Base-by-base conservation (phyloP, 2,113 vertebrate species). In the Sapajus apella region DNA sequence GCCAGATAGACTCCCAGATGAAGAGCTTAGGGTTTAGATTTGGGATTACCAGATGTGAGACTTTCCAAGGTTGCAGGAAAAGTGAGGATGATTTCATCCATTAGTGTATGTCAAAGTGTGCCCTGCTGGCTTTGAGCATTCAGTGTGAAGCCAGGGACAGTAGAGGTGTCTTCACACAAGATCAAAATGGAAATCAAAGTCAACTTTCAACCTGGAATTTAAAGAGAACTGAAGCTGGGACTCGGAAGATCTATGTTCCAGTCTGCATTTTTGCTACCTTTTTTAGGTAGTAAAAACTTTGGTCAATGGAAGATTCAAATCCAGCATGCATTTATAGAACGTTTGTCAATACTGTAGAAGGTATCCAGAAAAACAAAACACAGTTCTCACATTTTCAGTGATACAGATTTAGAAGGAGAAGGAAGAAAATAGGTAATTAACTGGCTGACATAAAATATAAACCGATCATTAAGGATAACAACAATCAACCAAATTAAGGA, bases 1-100 rank as follows among this genome's bases (percentile, higher is more conserved):
- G 27, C 96, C 89, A 96, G 79, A 90, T 87, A 61, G 43, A 52
- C 2, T 89, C 56, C 5, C 68, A 86, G 68, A 77, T 95, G 87
- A 45, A 96, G 9, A 2, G 16, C 32, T 37, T 97, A 52, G 37
- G 50, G 35, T 81, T 61, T 52, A 10, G 1, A 30, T 64, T 35
- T 94, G 45, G 37, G 72, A 70, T 40, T 83, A 18, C 6, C 0
- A 0, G 8, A 43, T 91, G 27, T 27, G 47, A 94, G 85, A 93
- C 45, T 37, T 75, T 77, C n/a, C 43, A 50, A 58, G 23, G 52
- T 72, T 76, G 2, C 3, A 92, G 56, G 50, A 90, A 27, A 73
- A 87, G 6, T 32, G 23, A 85, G 9, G 56, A 56, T 79, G 17
- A 76, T 45, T 43, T 93, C 14, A 79, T 66, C 21, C 23, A 88